Evolutionary conservation across 2,888 invertebrate genomes (phyloP).

Genomic region (Malthinus flaveolus): DNA sequence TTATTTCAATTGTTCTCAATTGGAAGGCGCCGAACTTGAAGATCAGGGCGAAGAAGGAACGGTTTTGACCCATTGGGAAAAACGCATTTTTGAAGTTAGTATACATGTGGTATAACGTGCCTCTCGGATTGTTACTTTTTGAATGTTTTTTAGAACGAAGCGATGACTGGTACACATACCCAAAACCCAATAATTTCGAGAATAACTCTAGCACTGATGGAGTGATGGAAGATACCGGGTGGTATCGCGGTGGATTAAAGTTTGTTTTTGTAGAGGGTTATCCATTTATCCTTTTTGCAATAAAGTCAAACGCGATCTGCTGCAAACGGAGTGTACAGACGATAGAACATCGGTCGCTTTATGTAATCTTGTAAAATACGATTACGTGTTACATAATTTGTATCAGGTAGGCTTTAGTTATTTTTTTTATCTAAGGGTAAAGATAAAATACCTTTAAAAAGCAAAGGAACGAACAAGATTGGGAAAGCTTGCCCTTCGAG

Average conservation of each 20-base stretch:
- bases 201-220: constrained; percentile 92
- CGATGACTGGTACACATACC: constrained; percentile 99
- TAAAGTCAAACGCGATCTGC: constrained; percentile 87
- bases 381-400: constrained; percentile 70
- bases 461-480: not conserved
- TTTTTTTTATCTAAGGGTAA: not conserved
- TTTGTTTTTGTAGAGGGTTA: constrained; percentile 60
- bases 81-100: constrained; percentile 88
- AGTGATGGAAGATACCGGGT: constrained; percentile 99
- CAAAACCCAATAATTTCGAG: constrained; percentile 97
- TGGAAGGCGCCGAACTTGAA: constrained; percentile 97
- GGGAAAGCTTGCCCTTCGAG: not conserved
- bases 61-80: constrained; percentile 97
- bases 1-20: constrained; percentile 82
- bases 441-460: not conserved
- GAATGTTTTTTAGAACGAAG: constrained; percentile 87
- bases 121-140: too few species aligned
- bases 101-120: too few species aligned
- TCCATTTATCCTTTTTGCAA: constrained; percentile 93
- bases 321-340: constrained; percentile 92
- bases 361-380: constrained; percentile 84
- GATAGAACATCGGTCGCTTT: constrained; percentile 89
- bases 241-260: constrained; percentile 69
- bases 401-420: constrained; percentile 69
- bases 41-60: constrained; percentile 99